Conservation (phyloP, 2,888 invertebrate genomes). For the Agelastica alni region DNA sequence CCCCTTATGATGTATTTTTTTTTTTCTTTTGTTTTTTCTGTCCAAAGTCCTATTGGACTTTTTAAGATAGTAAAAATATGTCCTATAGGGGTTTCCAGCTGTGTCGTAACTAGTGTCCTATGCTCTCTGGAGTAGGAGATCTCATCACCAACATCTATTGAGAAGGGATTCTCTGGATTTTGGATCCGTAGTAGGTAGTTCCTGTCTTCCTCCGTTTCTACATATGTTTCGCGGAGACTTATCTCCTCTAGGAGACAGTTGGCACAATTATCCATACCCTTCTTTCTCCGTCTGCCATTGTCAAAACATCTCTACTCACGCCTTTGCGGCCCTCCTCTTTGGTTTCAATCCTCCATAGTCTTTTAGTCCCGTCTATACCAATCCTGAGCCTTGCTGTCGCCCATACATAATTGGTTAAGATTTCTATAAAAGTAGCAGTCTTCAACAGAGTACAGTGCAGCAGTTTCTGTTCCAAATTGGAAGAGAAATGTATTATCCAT, state of each 20-base stretch:
- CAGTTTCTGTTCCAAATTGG: slow-evolving; percentile 37
- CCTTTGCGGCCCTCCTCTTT: slow-evolving; percentile 1
- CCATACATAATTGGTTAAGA: slow-evolving; percentile 34
- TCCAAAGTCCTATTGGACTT: slow-evolving; percentile 23
- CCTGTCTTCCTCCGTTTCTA: neutral
- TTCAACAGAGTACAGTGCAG: slow-evolving; percentile 33
- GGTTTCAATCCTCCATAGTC: slow-evolving; percentile 36
- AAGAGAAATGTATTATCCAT: slow-evolving; percentile 32
- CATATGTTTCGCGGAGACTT: neutral
- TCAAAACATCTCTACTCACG: neutral
- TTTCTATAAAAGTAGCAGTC: slow-evolving; percentile 17
- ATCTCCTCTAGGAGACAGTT: slow-evolving; percentile 19
- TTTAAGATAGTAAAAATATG: slow-evolving; percentile 20
- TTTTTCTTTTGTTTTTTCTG: slow-evolving; percentile 13
- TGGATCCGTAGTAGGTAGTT: slow-evolving; percentile 6
- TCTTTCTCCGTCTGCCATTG: slow-evolving; percentile 13
- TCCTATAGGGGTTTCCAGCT: slow-evolving; percentile 25
- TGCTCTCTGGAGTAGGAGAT: slow-evolving; percentile 23
- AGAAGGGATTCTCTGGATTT: slow-evolving; percentile 18
- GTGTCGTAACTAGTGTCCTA: slow-evolving; percentile 10
- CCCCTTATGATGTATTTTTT: neutral
- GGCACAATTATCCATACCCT: neutral
- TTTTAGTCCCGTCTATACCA: slow-evolving; percentile 28
- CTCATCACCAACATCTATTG: neutral
- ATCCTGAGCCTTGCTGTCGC: slow-evolving; percentile 30